Evolutionary conservation across 1,140 invertebrate species (phyloP).

Genomic region (Caenorhabditis latens): DNA sequence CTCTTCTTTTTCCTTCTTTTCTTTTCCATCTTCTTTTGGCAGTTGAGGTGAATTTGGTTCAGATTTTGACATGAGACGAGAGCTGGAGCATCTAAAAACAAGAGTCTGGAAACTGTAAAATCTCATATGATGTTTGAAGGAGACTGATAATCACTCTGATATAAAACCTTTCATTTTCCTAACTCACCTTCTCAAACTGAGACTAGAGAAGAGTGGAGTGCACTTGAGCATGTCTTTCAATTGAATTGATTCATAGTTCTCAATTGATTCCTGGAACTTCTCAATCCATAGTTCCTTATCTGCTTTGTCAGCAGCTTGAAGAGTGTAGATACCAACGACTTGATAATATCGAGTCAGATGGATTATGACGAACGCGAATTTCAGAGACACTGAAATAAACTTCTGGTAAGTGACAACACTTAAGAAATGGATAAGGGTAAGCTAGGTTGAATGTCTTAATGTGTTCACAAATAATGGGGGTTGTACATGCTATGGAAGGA

Average conservation of each 20-base stretch:
- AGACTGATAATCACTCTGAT: no score
- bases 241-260: constrained; percentile 77
- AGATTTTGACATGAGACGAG: constrained; percentile 56
- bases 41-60: constrained; percentile 22
- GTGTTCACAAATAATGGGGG: neutral
- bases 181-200: constrained; percentile 59
- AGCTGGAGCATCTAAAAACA: constrained; percentile 53
- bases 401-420: neutral
- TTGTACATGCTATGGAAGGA: neutral
- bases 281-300: constrained; percentile 77
- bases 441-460: neutral
- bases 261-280: constrained; percentile 77
- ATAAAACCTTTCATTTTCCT: neutral
- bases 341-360: constrained; percentile 77
- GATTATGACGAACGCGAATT: constrained; percentile 77
- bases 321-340: constrained; percentile 74
- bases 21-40: constrained; percentile 1
- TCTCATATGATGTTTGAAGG: no score
- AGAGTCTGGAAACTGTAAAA: no score
- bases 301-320: constrained; percentile 70
- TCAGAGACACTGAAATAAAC: constrained; percentile 70
- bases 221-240: constrained; percentile 77
- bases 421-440: no score
- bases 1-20: constrained; percentile 13
- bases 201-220: constrained; percentile 70